These are phyloP conservation scores for Centruroides sculpturatus DNA, from an alignment of 1,140 invertebrate species.

Conservation along the genomic window DNA sequence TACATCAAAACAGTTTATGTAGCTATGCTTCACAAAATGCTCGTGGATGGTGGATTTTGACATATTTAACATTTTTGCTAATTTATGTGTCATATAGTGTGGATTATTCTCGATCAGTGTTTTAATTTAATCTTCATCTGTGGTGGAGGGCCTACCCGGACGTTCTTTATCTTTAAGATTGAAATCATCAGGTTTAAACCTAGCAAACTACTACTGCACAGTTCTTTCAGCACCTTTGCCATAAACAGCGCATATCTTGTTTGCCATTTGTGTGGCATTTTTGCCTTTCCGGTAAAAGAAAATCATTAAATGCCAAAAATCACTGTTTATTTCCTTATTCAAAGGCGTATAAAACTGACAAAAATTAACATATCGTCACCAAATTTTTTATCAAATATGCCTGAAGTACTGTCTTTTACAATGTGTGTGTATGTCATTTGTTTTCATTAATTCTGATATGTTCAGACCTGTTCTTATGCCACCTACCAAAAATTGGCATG, in stretches of 20 bases:
- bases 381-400: too few species aligned
- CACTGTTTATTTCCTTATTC: not conserved
- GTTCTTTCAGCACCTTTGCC: too few species aligned
- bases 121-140: not conserved
- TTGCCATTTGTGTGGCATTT: not conserved
- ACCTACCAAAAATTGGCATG: too few species aligned
- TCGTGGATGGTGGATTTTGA: too few species aligned
- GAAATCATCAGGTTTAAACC: not conserved
- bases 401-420: too few species aligned
- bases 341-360: not conserved
- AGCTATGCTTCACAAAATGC: not conserved
- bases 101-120: not conserved
- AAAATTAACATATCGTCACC: not conserved
- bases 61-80: not conserved
- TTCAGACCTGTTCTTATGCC: too few species aligned
- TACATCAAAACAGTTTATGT: too few species aligned
- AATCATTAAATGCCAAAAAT: not conserved
- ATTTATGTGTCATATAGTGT: not conserved
- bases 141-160: not conserved
- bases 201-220: not conserved
- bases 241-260: not conserved
- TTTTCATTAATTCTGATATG: too few species aligned
- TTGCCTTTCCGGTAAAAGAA: not conserved
- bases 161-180: not conserved
- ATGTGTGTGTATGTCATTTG: too few species aligned